Evolutionary conservation across 2,113 vertebrate genomes (phyloP).

Genomic region (Plecotus auritus): DNA sequence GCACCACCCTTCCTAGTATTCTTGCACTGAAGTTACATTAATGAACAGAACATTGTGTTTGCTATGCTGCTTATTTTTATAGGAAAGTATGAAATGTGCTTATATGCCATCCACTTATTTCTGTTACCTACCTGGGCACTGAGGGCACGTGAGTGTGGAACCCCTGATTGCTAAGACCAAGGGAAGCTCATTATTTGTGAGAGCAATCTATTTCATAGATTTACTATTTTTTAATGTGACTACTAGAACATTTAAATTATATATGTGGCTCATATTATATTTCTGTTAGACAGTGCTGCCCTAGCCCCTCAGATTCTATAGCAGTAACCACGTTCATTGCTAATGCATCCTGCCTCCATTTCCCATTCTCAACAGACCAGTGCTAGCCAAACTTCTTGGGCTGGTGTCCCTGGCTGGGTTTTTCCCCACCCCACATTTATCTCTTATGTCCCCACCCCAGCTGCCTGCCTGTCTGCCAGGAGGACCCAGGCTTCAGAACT

Average conservation of each 20-base stretch:
- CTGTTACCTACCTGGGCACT: background rate
- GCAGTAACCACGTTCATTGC: background rate
- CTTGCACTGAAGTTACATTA: background rate
- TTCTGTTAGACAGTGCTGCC: background rate
- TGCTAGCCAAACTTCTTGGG: background rate
- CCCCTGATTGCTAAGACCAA: background rate
- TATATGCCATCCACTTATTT: background rate
- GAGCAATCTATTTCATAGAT: background rate
- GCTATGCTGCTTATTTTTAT: background rate
- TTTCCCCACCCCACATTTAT: background rate
- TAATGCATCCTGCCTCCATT: background rate
- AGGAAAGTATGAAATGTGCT: background rate
- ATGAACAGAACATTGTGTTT: background rate
- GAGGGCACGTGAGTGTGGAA: background rate
- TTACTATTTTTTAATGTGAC: background rate
- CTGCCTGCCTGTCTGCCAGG: background rate
- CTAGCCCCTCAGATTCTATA: background rate
- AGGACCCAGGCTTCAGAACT: background rate
- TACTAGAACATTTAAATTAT: background rate
- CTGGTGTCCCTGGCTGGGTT: background rate
- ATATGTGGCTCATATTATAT: background rate
- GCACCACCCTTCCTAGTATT: background rate
- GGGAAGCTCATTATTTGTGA: background rate
- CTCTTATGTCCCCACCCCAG: background rate
- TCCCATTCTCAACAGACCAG: background rate